Evolutionary conservation across 1,140 invertebrate genomes (phyloP).

Genomic region (Agraylea sexmaculata): DNA sequence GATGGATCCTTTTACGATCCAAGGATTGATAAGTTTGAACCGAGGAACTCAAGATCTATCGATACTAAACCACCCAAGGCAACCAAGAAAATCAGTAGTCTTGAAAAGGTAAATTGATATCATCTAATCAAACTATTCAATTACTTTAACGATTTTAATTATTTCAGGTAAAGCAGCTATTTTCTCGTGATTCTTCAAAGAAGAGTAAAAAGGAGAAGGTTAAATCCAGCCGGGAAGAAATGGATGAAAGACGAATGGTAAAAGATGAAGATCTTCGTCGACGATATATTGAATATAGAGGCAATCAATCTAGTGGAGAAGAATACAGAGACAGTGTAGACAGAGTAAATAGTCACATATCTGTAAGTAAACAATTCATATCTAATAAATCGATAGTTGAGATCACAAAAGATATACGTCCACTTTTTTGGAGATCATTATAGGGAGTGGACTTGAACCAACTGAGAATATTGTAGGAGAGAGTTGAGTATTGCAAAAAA

Average conservation of each 20-base stretch:
- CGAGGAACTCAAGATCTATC: slow-evolving; percentile 31
- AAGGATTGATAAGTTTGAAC: slow-evolving; percentile 43
- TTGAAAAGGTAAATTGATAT: slow-evolving; percentile 46
- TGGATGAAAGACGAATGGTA: slow-evolving; percentile 21
- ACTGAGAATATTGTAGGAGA: not conserved
- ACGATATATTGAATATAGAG: slow-evolving; percentile 43
- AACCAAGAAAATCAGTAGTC: slow-evolving; percentile 48
- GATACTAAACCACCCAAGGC: slow-evolving; percentile 46
- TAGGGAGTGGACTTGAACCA: slow-evolving; percentile 1
- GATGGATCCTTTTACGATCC: slow-evolving; percentile 49
- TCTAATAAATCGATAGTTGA: slow-evolving; percentile 11
- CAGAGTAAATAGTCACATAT: no score
- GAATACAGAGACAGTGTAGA: slow-evolving; percentile 17
- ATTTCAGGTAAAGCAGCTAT: slow-evolving; percentile 44
- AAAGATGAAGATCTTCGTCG: slow-evolving; percentile 41
- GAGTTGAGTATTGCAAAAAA: not conserved
- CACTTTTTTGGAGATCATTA: slow-evolving; percentile 11
- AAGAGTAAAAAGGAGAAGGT: slow-evolving; percentile 48
- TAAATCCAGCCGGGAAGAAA: slow-evolving; percentile 17
- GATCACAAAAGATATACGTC: not conserved
- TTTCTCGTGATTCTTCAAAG: slow-evolving; percentile 46
- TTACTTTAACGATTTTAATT: not conserved
- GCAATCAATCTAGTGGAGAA: slow-evolving; percentile 25
- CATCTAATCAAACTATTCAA: not conserved
- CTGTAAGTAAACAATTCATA: slow-evolving; percentile 15